Evolutionary conservation across 2,113 vertebrate species (phyloP).

Genomic region (Hippocampus barbouri): DNA sequence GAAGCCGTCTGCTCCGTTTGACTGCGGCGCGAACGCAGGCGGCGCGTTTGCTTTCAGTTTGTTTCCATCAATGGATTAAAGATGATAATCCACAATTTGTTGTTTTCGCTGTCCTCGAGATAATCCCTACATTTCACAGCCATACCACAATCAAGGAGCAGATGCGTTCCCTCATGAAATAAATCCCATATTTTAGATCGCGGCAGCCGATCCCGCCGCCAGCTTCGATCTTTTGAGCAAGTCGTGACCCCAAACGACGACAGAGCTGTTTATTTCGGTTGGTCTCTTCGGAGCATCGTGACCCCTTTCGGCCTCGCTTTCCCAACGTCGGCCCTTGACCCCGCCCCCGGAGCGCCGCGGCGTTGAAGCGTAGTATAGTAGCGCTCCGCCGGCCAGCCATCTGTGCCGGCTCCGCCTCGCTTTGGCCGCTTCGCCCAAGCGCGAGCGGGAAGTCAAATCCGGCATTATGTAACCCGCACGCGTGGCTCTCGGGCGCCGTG

Average conservation of each 20-base stretch:
- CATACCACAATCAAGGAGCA: conserved; percentile 44
- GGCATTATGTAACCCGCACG: conserved; percentile 56
- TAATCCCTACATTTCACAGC: conserved; percentile 42
- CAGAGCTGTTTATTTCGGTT: conserved; percentile 9
- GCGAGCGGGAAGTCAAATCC: conserved; percentile 31
- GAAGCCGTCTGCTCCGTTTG: conserved; percentile 40
- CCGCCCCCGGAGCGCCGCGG: neutral
- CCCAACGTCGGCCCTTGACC: conserved; percentile 26
- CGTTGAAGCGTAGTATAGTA: conserved; percentile 1
- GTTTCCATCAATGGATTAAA: conserved; percentile 31
- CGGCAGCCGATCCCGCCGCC: conserved; percentile 17
- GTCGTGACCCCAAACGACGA: conserved; percentile 27
- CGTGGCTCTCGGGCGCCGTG: conserved; percentile 7
- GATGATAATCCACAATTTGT: conserved; percentile 25
- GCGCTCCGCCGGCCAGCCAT: conserved; percentile 49
- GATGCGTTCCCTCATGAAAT: conserved; percentile 56
- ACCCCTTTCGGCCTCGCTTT: neutral
- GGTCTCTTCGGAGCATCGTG: conserved; percentile 3
- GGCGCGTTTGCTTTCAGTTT: neutral
- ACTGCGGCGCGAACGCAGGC: neutral
- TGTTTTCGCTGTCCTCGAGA: conserved; percentile 22
- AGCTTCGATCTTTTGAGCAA: conserved; percentile 40
- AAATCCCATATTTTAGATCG: conserved; percentile 39
- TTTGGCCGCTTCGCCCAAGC: neutral
- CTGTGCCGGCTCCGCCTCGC: conserved; percentile 37